Evolutionary conservation across 2,797 vertebrate genomes (phyloP).

Genomic region (Simalia tracyae): DNA sequence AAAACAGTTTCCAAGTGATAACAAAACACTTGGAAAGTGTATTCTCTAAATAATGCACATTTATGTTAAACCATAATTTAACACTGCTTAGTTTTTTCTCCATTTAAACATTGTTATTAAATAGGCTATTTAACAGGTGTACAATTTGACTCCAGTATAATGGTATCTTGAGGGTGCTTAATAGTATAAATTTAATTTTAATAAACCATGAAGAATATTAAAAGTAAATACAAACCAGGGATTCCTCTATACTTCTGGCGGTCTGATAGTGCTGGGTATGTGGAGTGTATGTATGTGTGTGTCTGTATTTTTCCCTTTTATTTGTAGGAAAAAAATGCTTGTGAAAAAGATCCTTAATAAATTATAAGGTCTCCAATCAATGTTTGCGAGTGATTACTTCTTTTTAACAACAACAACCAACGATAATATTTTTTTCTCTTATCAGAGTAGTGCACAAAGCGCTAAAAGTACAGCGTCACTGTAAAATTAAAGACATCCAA

Average conservation of each 20-base stretch:
- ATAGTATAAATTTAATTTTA: constrained; percentile 62
- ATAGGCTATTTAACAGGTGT: constrained; percentile 42
- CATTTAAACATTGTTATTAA: constrained; percentile 16
- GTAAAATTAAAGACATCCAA: background rate
- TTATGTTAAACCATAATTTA: constrained; percentile 12
- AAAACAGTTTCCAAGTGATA: background rate
- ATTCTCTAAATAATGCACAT: background rate
- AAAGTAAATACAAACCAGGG: constrained; percentile 56
- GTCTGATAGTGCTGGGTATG: constrained; percentile 19
- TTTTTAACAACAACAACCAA: background rate
- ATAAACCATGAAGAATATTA: constrained; percentile 62
- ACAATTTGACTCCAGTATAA: constrained; percentile 44
- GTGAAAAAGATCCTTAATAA: background rate
- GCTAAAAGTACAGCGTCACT: background rate
- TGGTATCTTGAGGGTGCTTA: constrained; percentile 60
- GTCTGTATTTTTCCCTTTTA: constrained; percentile 34
- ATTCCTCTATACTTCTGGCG: constrained; percentile 16
- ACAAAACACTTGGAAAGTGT: background rate
- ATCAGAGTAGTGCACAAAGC: background rate
- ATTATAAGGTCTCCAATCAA: background rate
- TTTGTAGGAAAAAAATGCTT: constrained; percentile 28
- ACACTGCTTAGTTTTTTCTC: constrained; percentile 4
- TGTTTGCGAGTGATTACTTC: background rate
- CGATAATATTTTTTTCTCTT: background rate
- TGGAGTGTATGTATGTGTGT: constrained; percentile 6